phyloP scores from a whole-genome alignment of 2,113 vertebrate species.

The Notarius quadriscutis region DNA sequence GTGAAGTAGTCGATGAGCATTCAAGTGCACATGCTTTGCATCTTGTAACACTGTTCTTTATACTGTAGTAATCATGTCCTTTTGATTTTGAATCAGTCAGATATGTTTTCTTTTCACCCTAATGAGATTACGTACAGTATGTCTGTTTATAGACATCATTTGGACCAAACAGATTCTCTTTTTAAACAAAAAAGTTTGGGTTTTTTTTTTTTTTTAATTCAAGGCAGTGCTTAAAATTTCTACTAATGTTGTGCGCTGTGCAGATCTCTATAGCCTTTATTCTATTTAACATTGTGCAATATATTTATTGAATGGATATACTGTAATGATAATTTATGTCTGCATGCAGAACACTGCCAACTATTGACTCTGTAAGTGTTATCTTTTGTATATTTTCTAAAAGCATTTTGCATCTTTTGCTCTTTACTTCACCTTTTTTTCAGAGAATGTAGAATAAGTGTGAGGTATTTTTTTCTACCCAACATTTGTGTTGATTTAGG shows the following conservation, averaged over 20 bases:
- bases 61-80: neutral
- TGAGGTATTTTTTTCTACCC: constrained; percentile 53
- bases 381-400: constrained; percentile 55
- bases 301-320: constrained; percentile 55
- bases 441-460: constrained; percentile 49
- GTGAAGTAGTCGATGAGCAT: neutral
- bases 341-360: constrained; percentile 66
- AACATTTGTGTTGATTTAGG: constrained; percentile 44
- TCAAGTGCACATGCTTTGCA: constrained; percentile 35
- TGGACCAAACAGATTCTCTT: constrained; percentile 32
- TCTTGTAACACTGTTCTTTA: constrained; percentile 17
- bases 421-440: constrained; percentile 47
- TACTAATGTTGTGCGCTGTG: constrained; percentile 25
- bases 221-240: constrained; percentile 31
- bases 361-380: constrained; percentile 48
- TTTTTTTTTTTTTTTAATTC: neutral
- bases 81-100: constrained; percentile 3
- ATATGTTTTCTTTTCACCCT: constrained; percentile 3
- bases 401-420: constrained; percentile 50
- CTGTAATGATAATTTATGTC: constrained; percentile 49
- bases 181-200: neutral
- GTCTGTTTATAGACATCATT: constrained; percentile 6
- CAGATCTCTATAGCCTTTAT: constrained; percentile 34
- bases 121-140: constrained; percentile 9
- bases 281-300: constrained; percentile 51